Conservation (phyloP, 2,888 invertebrate species). For the Idaea biselata region DNA sequence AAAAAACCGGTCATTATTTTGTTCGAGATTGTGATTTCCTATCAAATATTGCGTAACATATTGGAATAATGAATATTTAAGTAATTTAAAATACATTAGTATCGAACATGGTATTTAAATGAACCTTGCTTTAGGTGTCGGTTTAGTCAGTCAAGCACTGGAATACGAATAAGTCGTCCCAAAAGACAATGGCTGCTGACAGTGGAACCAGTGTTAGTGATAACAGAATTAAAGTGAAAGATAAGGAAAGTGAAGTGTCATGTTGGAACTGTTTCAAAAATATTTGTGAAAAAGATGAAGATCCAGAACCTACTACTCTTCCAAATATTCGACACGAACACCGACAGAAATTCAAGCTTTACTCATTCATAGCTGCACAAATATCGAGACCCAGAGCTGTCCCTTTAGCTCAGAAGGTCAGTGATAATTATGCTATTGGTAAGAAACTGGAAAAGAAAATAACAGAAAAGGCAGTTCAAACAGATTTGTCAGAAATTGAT, state of each 20-base stretch:
- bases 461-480: conserved; percentile 29
- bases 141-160: conserved; percentile 48
- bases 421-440: conserved; percentile 54
- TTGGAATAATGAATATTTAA: conserved; percentile 50
- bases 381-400: conserved; percentile 59
- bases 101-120: conserved; percentile 53
- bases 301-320: conserved; percentile 46
- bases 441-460: conserved; percentile 59
- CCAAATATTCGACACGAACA: conserved; percentile 53
- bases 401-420: conserved; percentile 62
- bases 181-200: conserved; percentile 31
- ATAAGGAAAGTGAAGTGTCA: conserved; percentile 43
- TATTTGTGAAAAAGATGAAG: conserved; percentile 38
- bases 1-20: conserved; percentile 34
- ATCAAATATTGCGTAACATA: conserved; percentile 48
- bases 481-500: conserved; percentile 13
- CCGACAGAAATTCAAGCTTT: conserved; percentile 58
- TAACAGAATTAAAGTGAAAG: conserved; percentile 31
- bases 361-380: conserved; percentile 61
- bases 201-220: conserved; percentile 30
- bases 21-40: conserved; percentile 36
- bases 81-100: conserved; percentile 60
- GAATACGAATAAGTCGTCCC: conserved; percentile 19
- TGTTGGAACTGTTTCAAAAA: conserved; percentile 68
- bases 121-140: conserved; percentile 32